Base-by-base conservation (phyloP, 2,888 invertebrate genomes). In the Drosophila quinaria region DNA sequence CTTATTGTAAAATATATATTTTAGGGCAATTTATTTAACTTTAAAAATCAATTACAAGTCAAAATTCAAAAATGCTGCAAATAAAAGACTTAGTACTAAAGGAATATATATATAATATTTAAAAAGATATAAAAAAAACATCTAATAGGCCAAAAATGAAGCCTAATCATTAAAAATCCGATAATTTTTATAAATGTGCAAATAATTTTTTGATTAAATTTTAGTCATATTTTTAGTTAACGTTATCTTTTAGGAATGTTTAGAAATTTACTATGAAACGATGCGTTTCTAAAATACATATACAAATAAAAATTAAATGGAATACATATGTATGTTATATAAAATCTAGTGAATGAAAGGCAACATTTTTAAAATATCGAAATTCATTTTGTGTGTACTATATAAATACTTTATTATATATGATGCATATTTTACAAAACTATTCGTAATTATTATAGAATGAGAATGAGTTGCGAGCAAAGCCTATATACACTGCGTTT, bases 171-270 rank as follows among this genome's bases (percentile, higher is more conserved):
- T 54, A 44, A 62, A 54, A 37, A 55, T 70, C 68, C 50, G 60
- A 46, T 49, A 22, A 17, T 37, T 61, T 50, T 64, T 63, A 46
- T 64, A 63, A 58, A 59, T 74, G 71, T 87, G 78, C 78, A 79
- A 85, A 51, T 64, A 55, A 58, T 63, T 72, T 82, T 62, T 82
- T 62, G 66, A 68, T 86, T 87, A 73, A 47, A 72, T 60, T 73
- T 71, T 86, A 84, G 89, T 89, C 87, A 89, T 84, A 83, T 39
- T 69, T 80, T 89, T 84, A 84, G 87, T 82, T 80, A 65, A 62
- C 35, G 19, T 56, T 74, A 56, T 54, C 29, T 66, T 49, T 13
- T 81, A 68, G 55, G 47, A 68, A 78, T 78, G 50, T 81, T 65
- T 81, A 72, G 67, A 70, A 81, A 81, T 81, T 69, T 69, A 70